Percentiles rank a stretch among this genome's conserved stretches.
These are phyloP conservation scores for Neotragus pygmaeus DNA, from an alignment of 2,113 vertebrate species.

Conservation along the genomic window DNA sequence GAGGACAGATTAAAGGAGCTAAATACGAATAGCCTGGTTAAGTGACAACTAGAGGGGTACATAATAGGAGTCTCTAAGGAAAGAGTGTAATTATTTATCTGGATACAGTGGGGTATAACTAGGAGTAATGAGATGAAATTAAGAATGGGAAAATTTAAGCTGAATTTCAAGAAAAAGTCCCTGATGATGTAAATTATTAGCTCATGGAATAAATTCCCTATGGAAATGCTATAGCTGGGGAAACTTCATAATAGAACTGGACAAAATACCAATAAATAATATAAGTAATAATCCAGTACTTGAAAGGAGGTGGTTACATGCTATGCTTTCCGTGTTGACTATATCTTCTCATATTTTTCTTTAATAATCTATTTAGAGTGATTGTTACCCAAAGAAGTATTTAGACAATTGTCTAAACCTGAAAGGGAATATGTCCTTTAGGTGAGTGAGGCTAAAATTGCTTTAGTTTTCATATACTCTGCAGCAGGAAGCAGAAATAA, in stretches of 20 bases:
- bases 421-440: neutral
- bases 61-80: slow-evolving; percentile 54
- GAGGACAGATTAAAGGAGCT: slow-evolving; percentile 72
- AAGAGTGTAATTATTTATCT: slow-evolving; percentile 46
- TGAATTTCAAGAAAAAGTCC: slow-evolving; percentile 70
- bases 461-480: neutral
- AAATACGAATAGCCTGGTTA: slow-evolving; percentile 53
- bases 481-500: neutral
- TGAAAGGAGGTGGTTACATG: slow-evolving; percentile 27
- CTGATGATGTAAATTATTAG: slow-evolving; percentile 65
- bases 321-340: slow-evolving; percentile 23
- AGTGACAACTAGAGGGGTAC: slow-evolving; percentile 56
- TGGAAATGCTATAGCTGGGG: slow-evolving; percentile 52
- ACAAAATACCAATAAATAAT: slow-evolving; percentile 69
- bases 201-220: slow-evolving; percentile 59
- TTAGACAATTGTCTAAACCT: slow-evolving; percentile 43
- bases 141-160: slow-evolving; percentile 67
- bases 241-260: slow-evolving; percentile 56
- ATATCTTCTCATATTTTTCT: slow-evolving; percentile 33
- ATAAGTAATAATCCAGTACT: slow-evolving; percentile 47
- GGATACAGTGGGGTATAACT: slow-evolving; percentile 40
- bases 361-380: slow-evolving; percentile 33
- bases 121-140: slow-evolving; percentile 65
- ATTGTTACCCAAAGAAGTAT: slow-evolving; percentile 15
- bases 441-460: neutral